Evolutionary conservation across 1,140 invertebrate genomes (phyloP), one percentile per base, ranked within the genome.

Genomic region (Drosophila ohnishii): DNA sequence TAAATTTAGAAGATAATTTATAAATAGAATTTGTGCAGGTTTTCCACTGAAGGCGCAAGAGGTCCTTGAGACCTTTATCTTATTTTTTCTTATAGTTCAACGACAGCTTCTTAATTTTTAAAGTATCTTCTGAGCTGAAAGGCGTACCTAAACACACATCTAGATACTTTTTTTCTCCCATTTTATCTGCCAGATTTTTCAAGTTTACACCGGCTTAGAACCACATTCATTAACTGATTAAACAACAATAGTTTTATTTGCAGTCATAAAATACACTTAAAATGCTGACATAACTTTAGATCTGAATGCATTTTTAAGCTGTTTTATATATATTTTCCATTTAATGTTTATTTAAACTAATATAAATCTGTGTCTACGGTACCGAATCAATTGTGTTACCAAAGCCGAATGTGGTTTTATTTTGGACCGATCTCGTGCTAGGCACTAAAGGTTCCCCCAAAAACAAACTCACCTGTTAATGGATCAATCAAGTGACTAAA

Each of bases 381-480:
- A 69, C 37, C 16, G 65, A 53, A 59, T 71, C 22, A 50, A 58
- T 50, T n/a, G n/a, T 40, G 69, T 42, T 45, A 3, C 53, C 10
- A 35, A 42, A n/a, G 30, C 53, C 65, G 51, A 70, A 59, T 71
- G 53, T 72, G 13, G 11, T 44, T 67, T 35, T 57, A n/a, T 42
- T 64, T 10, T 28, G 7, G 4, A 25, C 19, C 19, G 5, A 71
- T 59, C 28, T 58, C 69, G 69, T 72, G 53, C 69, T 71, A 28
- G 69, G 69, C 69, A 59, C 69, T 19, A 71, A 47, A n/a, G 48
- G 35, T 58, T 58, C 50, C 28, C 50, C 51, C 22, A 28, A 39
- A 35, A 34, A 16, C 28, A 16, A 50, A 32, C 28, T 50, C 28
- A 42, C 19, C 44, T 59, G 51, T 71, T 72, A 59, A 71, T 72